These are phyloP conservation scores for Athene noctua DNA, from an alignment of 2,113 vertebrate genomes.

Conservation along the genomic window DNA sequence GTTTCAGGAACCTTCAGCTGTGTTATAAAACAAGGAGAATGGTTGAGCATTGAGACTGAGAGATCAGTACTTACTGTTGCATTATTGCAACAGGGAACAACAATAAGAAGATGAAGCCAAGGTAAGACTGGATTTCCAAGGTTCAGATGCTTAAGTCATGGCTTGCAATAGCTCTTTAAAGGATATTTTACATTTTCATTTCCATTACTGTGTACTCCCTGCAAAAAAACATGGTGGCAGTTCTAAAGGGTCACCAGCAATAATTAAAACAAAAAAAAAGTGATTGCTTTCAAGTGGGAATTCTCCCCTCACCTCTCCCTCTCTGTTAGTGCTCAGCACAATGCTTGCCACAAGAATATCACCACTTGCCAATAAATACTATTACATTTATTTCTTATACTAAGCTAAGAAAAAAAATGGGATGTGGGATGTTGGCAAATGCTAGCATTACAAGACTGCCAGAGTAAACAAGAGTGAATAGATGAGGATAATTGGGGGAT, in stretches of 20 bases:
- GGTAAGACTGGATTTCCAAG: not conserved
- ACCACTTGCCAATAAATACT: constrained; percentile 2
- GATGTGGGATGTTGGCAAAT: not conserved
- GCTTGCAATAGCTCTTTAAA: not conserved
- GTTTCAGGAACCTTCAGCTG: not conserved
- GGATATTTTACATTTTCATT: not conserved
- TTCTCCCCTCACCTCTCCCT: not conserved
- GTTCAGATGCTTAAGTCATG: not conserved
- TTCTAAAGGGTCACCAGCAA: not conserved
- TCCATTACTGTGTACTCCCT: not conserved
- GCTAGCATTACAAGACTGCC: not conserved
- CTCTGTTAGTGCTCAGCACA: not conserved
- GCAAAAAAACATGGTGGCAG: not conserved
- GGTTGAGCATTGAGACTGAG: accelerated
- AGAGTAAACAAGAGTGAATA: constrained; percentile 2
- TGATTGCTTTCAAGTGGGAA: not conserved
- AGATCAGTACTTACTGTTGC: not conserved
- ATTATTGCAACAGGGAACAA: not conserved
- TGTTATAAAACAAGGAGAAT: not conserved
- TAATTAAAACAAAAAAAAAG: not conserved
- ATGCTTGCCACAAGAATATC: not conserved
- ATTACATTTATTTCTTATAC: constrained; percentile 2
- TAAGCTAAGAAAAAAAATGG: not conserved
- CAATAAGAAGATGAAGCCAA: not conserved
- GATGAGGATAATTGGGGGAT: not conserved